Conservation (phyloP, 1,140 invertebrate species). For the Sycophaga agraensis region DNA sequence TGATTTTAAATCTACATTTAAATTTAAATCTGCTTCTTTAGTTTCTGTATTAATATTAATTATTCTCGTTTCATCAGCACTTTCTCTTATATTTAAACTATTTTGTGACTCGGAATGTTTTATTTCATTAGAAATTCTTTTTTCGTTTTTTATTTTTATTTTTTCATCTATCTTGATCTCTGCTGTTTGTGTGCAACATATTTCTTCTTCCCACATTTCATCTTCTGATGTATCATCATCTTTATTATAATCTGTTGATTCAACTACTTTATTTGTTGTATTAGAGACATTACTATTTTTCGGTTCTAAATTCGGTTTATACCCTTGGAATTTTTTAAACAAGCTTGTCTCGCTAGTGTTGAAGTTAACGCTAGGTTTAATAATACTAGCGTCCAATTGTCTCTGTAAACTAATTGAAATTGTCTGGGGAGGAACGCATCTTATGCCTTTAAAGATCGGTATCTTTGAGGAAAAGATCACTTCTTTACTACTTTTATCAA, state of each 20-base stretch:
- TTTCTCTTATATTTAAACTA: conserved; percentile 33
- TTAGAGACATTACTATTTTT: too few relatives aligned
- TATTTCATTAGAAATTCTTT: conserved; percentile 20
- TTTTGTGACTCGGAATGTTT: conserved; percentile 27
- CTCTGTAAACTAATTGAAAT: conserved; percentile 38
- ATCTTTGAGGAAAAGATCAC: conserved; percentile 40
- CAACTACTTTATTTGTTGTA: too few relatives aligned
- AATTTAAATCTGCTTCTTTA: neutral
- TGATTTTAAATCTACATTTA: conserved; percentile 14
- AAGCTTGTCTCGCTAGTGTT: neutral
- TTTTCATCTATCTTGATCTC: neutral
- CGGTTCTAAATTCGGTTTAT: too few relatives aligned
- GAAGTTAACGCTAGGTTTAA: conserved; percentile 25
- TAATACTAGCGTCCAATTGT: conserved; percentile 35
- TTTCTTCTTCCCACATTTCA: neutral
- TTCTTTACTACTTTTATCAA: neutral
- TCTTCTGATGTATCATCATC: neutral
- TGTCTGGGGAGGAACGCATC: conserved; percentile 35
- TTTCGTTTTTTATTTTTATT: conserved; percentile 31
- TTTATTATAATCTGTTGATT: too few relatives aligned
- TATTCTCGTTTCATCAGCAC: neutral
- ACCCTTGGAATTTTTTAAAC: conserved; percentile 3
- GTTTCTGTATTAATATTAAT: neutral
- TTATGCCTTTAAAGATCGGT: conserved; percentile 40
- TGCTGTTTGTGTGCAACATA: neutral